Percentiles rank a stretch among this genome's conserved stretches.
Conservation (phyloP, 37 sponge, comb jelly and placozoan genomes). For the Halichondria panicea region DNA sequence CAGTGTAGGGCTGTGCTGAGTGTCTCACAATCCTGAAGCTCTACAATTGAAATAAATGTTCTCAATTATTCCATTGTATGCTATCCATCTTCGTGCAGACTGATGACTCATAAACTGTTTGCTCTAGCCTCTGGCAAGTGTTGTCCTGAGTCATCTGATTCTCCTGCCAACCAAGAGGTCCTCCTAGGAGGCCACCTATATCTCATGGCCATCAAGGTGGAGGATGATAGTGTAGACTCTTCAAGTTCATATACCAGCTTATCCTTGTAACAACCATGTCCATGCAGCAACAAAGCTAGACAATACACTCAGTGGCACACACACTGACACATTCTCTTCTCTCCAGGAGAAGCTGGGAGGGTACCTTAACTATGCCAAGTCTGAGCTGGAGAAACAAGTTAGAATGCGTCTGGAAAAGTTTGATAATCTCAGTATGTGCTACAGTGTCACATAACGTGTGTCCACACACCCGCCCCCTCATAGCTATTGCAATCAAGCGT, state of each 20-base stretch:
- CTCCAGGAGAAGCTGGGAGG: conserved; percentile 60
- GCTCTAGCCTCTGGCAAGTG: conserved; percentile 75
- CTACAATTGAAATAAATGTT: neutral
- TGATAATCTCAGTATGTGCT: conserved; percentile 10
- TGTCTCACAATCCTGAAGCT: neutral
- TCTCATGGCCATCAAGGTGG: conserved; percentile 79
- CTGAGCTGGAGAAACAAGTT: conserved; percentile 57
- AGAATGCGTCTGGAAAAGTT: conserved; percentile 37
- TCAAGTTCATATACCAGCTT: too few species aligned
- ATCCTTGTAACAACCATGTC: too few species aligned
- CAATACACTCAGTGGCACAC: too few species aligned
- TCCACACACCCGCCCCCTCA: neutral
- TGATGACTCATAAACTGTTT: conserved; percentile 82
- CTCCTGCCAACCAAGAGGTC: conserved; percentile 97
- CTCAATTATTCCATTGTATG: too few species aligned
- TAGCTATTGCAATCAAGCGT: conserved; percentile 29
- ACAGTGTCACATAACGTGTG: neutral
- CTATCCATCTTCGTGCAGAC: too few species aligned
- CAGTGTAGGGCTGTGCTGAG: conserved; percentile 2
- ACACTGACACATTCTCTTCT: too few species aligned
- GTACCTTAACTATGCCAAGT: conserved; percentile 20
- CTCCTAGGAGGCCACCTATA: conserved; percentile 93
- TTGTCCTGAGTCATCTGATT: conserved; percentile 83
- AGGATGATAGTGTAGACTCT: too few species aligned
- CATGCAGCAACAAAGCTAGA: too few species aligned